phyloP scores from a whole-genome alignment of 2,797 vertebrate genomes.

The Dendrocincla tyrannina region DNA sequence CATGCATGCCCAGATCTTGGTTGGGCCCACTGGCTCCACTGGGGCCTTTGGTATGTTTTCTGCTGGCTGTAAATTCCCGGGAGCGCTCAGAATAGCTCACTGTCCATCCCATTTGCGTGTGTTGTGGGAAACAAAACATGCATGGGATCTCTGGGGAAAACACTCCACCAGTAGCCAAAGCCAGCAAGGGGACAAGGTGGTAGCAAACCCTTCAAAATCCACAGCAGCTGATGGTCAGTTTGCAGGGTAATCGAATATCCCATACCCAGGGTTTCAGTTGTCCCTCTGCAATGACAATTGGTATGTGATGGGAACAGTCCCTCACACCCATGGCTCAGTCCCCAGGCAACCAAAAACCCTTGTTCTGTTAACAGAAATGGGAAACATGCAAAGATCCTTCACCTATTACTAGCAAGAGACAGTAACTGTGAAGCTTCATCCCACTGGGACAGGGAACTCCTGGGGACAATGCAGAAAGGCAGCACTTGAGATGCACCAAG shows the following conservation, averaged over 20 bases:
- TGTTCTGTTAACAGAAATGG: not conserved
- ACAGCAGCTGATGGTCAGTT: not conserved
- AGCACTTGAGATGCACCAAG: not conserved
- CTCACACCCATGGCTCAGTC: rapidly evolving
- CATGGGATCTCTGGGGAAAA: not conserved
- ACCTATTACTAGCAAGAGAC: not conserved
- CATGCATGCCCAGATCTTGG: not conserved
- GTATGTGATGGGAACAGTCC: not conserved
- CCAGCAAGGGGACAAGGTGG: not conserved
- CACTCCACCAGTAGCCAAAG: not conserved
- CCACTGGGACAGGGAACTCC: not conserved
- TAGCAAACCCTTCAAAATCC: not conserved
- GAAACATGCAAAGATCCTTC: not conserved
- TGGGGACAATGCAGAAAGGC: not conserved
- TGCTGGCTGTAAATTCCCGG: not conserved
- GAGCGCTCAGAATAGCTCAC: not conserved
- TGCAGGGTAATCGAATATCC: not conserved
- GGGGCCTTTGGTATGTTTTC: not conserved
- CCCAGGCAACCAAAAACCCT: not conserved
- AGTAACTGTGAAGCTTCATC: not conserved
- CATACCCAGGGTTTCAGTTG: not conserved
- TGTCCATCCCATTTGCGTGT: not conserved
- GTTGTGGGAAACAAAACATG: slow-evolving; percentile 33
- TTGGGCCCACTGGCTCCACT: not conserved
- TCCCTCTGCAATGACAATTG: not conserved